Base-by-base conservation (phyloP, 2,888 invertebrate genomes). In the Phortica magna region DNA sequence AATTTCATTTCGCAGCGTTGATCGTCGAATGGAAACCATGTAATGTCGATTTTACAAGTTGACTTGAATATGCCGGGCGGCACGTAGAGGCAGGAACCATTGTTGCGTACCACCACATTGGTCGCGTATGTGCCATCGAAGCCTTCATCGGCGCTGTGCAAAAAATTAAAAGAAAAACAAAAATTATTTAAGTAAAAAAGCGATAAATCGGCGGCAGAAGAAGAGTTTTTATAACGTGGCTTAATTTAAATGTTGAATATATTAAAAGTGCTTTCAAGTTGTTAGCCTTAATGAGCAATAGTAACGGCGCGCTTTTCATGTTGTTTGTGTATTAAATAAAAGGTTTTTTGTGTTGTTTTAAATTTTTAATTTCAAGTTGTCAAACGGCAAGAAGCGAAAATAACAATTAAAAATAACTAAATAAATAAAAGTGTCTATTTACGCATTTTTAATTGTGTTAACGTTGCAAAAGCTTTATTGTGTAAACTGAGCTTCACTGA, bases 11-110 rank as follows among this genome's bases (percentile, higher is more conserved):
- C 97, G 93, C 99, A 99, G 87, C 96, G 95, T 93, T 99, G 99
- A 93, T 99, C 98, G 92, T 99, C 99, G 93, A 99, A 99, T 77
- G 99, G 99, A 93, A 99, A 99, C 98, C 98, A 99, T 84, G 98
- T 98, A 93, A 99, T 99, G 93, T 99, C 98, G 90, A 99, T 99
- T 93, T 97, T 97, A 93, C 99, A 99, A 83, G 98, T 99, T 92
- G 98, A 98, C 93, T 98, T 98, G 94, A 99, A 98, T 93, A 99
- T 99, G 84, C 98, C 98, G 74, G 99, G 99, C 82, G 99, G 99
- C 89, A 99, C 97, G 94, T 98, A 98, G 81, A 98, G 94, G 92
- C 98, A 98, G 89, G 96, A 96, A 82, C 99, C 99, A 93, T 98
- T 97, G 93, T 96, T 96, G 82, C 96, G 95, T 82, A 99, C 98